A percentile compares a stretch with the other conserved stretches of the same genome.
These are phyloP conservation scores for Periophthalmus magnuspinnatus DNA, from an alignment of 2,797 vertebrate genomes.

Conservation along the genomic window DNA sequence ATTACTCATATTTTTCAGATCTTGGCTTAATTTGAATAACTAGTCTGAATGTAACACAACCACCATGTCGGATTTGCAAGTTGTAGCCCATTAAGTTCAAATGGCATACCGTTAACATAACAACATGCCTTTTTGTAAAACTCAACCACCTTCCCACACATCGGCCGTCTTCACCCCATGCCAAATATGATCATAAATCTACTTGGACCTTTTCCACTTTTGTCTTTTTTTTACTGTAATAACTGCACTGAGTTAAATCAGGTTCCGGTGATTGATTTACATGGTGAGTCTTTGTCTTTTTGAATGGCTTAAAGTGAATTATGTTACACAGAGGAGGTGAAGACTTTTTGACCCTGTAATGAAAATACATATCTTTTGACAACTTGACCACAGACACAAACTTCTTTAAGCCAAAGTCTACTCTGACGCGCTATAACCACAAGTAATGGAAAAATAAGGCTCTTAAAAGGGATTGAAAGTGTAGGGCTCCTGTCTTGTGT, in stretches of 20 bases:
- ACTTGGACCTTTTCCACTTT: constrained; percentile 32
- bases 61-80: constrained; percentile 28
- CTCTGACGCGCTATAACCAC: not conserved
- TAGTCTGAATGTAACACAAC: constrained; percentile 25
- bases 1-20: not conserved
- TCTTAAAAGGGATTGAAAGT: constrained; percentile 27
- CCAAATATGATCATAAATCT: constrained; percentile 29
- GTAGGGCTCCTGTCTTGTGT: constrained; percentile 30
- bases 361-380: constrained; percentile 4
- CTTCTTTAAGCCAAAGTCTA: constrained; percentile 7
- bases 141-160: constrained; percentile 35
- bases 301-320: not conserved
- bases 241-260: not conserved
- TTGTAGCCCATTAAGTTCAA: constrained; percentile 48
- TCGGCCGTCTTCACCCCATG: constrained; percentile 25
- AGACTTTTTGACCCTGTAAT: constrained; percentile 14
- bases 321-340: not conserved
- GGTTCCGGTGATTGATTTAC: not conserved
- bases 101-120: constrained; percentile 42
- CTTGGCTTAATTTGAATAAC: constrained; percentile 28
- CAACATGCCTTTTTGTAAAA: constrained; percentile 36
- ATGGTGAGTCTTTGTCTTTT: constrained; percentile 1
- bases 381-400: constrained; percentile 16
- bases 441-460: constrained; percentile 11
- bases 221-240: constrained; percentile 17